Evolutionary conservation across 1,140 invertebrate species (phyloP).

Genomic region (Ylistrum balloti): DNA sequence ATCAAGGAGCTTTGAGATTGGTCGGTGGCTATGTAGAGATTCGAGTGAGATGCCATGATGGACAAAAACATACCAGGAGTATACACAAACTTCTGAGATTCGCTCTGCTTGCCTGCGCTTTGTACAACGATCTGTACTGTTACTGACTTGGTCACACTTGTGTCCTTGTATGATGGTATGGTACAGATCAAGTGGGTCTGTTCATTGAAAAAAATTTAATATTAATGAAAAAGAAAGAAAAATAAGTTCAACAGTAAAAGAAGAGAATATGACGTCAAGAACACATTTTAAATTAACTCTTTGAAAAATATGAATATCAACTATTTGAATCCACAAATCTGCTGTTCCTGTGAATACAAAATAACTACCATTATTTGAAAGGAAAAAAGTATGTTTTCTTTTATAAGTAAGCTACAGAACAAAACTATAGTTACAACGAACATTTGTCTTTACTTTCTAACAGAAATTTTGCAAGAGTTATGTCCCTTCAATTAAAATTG

Average conservation of each 20-base stretch:
- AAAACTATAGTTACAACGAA: too few relatives aligned
- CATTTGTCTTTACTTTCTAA: too few relatives aligned
- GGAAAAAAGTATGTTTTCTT: too few relatives aligned
- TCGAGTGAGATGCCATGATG: conserved; percentile 21
- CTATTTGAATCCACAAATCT: too few relatives aligned
- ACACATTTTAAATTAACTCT: too few relatives aligned
- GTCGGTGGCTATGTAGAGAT: conserved; percentile 11
- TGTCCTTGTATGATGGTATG: conserved; percentile 90
- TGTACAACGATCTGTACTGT: conserved; percentile 89
- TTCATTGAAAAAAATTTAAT: conserved; percentile 73
- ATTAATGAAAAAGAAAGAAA: conserved; percentile 8
- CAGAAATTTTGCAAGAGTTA: too few relatives aligned
- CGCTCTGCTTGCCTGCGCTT: conserved; percentile 93
- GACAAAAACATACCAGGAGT: conserved; percentile 74
- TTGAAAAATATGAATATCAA: too few relatives aligned
- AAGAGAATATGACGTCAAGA: conserved; percentile 23
- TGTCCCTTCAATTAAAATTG: too few relatives aligned
- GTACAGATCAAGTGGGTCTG: conserved; percentile 97
- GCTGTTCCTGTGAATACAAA: too few relatives aligned
- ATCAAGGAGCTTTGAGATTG: conserved; percentile 62
- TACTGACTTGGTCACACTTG: conserved; percentile 87
- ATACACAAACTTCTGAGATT: conserved; percentile 93
- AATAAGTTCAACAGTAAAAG: too few relatives aligned
- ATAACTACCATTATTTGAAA: too few relatives aligned
- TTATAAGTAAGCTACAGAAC: too few relatives aligned